Percentiles rank a stretch among this genome's conserved stretches.
Evolutionary conservation across 2,113 vertebrate species (phyloP).

Genomic region (Spheniscus mendiculus): DNA sequence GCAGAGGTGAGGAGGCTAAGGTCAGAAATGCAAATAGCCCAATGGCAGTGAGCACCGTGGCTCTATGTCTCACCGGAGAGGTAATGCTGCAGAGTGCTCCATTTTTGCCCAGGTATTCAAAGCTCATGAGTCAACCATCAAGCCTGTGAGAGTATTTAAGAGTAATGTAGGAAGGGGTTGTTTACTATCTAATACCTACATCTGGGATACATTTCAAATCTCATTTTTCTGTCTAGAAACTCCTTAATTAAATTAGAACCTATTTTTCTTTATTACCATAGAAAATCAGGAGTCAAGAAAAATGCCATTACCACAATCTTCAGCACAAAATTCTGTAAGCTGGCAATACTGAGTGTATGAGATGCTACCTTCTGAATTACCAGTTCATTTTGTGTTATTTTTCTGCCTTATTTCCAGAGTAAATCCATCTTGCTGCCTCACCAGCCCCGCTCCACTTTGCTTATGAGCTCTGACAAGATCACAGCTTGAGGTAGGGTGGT

Average conservation of each 20-base stretch:
- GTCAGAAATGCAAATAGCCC: background rate
- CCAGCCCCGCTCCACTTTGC: background rate
- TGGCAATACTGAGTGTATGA: background rate
- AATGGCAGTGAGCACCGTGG: accelerated
- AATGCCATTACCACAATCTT: background rate
- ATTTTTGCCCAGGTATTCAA: background rate
- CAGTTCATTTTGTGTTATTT: background rate
- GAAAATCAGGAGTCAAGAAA: background rate
- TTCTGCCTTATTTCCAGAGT: constrained; percentile 2
- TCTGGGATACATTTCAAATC: background rate
- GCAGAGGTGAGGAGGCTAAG: background rate
- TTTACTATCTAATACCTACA: background rate
- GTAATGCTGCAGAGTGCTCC: background rate
- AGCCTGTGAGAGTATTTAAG: background rate
- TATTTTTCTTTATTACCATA: background rate
- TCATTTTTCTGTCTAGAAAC: background rate
- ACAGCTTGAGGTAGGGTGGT: background rate
- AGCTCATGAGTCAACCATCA: background rate
- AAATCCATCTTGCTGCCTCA: background rate
- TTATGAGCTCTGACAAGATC: constrained; percentile 20
- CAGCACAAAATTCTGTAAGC: background rate
- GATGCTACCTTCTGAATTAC: background rate
- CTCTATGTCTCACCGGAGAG: background rate
- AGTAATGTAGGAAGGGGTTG: background rate
- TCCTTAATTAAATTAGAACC: background rate